A percentile compares a stretch with the other conserved stretches of the same genome.
These are phyloP conservation scores for Caenorhabditis sp. DNA, from an alignment of 2,888 invertebrate species.

Conservation along the genomic window DNA sequence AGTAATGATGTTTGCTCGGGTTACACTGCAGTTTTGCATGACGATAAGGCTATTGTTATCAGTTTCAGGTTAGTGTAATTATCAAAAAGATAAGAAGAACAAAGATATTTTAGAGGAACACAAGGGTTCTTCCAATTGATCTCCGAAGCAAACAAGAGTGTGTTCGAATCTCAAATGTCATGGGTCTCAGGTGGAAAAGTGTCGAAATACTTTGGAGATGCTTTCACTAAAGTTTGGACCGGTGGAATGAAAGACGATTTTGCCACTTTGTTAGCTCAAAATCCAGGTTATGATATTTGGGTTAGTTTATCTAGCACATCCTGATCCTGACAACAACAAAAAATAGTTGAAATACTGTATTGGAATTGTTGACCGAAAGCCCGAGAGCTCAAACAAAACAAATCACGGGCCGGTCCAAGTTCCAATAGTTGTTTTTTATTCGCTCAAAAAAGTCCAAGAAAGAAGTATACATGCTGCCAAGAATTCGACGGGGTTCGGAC, in stretches of 20 bases:
- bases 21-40: slow-evolving; percentile 52
- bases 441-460: too few species aligned
- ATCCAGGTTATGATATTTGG: slow-evolving; percentile 56
- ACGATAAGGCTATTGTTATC: slow-evolving; percentile 55
- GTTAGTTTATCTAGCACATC: slow-evolving; percentile 28
- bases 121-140: slow-evolving; percentile 55
- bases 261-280: slow-evolving; percentile 28
- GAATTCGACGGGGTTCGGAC: too few species aligned
- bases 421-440: too few species aligned
- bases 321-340: not conserved
- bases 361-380: too few species aligned
- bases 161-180: slow-evolving; percentile 46
- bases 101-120: slow-evolving; percentile 50
- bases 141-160: slow-evolving; percentile 54
- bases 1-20: slow-evolving; percentile 51
- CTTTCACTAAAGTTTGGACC: slow-evolving; percentile 51
- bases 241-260: slow-evolving; percentile 56
- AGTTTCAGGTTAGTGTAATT: slow-evolving; percentile 62
- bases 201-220: slow-evolving; percentile 55
- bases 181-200: slow-evolving; percentile 58
- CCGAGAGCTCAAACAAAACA: too few species aligned
- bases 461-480: too few species aligned
- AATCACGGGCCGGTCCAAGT: too few species aligned
- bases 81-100: not conserved
- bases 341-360: too few species aligned